Conservation (phyloP, 2,113 vertebrate species). For the Tapirus terrestris region DNA sequence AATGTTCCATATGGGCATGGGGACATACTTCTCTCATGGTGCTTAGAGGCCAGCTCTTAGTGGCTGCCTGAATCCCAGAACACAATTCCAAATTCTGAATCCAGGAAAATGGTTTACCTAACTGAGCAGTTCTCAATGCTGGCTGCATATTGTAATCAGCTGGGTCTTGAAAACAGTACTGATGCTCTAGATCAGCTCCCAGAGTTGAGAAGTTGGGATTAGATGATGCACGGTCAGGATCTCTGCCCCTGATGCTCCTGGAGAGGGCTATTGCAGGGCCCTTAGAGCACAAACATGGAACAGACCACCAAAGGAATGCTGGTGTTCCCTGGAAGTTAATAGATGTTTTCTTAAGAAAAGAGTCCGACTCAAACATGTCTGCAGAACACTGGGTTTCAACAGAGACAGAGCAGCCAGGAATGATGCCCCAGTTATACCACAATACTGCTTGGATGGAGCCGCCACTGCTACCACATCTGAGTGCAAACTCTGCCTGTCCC, state of each 20-base stretch:
- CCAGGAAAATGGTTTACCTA: background rate
- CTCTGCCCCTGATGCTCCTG: background rate
- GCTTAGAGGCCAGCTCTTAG: background rate
- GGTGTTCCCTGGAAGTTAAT: background rate
- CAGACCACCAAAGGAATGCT: background rate
- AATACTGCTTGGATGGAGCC: background rate
- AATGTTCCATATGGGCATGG: rapidly evolving
- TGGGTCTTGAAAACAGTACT: background rate
- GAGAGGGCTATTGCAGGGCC: too few relatives aligned
- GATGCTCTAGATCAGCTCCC: too few relatives aligned
- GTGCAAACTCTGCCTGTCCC: background rate
- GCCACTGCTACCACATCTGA: background rate
- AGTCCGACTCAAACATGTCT: background rate
- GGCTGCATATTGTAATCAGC: background rate
- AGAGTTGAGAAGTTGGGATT: background rate
- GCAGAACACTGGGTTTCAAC: background rate
- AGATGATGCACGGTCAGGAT: too few relatives aligned
- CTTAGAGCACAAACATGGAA: background rate
- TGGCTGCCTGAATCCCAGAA: background rate
- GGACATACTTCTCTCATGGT: background rate
- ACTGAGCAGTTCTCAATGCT: background rate
- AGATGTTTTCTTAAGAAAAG: background rate
- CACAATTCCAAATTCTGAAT: background rate
- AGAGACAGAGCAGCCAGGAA: background rate
- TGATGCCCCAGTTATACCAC: background rate